These are phyloP conservation scores for Melikaiella ostensackeni DNA, from an alignment of 2,888 invertebrate species.

Conservation along the genomic window DNA sequence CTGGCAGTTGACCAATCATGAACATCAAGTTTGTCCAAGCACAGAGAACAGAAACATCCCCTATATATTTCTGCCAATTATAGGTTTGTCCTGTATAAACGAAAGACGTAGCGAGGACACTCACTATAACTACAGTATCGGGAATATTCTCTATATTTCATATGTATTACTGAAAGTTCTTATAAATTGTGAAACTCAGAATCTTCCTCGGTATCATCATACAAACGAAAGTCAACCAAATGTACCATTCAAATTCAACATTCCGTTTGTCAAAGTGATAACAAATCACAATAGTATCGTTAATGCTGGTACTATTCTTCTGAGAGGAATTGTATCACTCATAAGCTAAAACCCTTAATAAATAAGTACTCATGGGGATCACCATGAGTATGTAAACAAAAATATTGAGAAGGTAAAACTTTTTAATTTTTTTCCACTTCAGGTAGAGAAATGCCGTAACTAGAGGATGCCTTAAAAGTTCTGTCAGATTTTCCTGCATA, in stretches of 20 bases:
- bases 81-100: slow-evolving; percentile 71
- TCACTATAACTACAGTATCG: slow-evolving; percentile 70
- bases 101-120: slow-evolving; percentile 73
- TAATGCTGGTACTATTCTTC: slow-evolving; percentile 63
- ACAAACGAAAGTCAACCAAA: slow-evolving; percentile 67
- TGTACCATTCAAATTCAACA: slow-evolving; percentile 72
- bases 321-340: slow-evolving; percentile 70
- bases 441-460: slow-evolving; percentile 78
- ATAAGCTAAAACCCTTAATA: slow-evolving; percentile 71
- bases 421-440: slow-evolving; percentile 78
- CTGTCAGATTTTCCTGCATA: slow-evolving; percentile 76
- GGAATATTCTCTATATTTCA: slow-evolving; percentile 74
- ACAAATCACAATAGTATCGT: slow-evolving; percentile 64
- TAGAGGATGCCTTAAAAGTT: slow-evolving; percentile 77
- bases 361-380: slow-evolving; percentile 72
- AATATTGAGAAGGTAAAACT: slow-evolving; percentile 75
- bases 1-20: slow-evolving; percentile 77
- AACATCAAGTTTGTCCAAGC: slow-evolving; percentile 77
- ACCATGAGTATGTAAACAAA: slow-evolving; percentile 72
- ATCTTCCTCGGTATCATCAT: slow-evolving; percentile 74
- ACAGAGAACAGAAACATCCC: slow-evolving; percentile 75
- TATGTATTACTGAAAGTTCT: slow-evolving; percentile 73
- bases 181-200: slow-evolving; percentile 72
- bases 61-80: slow-evolving; percentile 75
- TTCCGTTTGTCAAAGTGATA: slow-evolving; percentile 67